phyloP scores from a whole-genome alignment of 1,140 invertebrate species.

The Nixonia krombeini region DNA sequence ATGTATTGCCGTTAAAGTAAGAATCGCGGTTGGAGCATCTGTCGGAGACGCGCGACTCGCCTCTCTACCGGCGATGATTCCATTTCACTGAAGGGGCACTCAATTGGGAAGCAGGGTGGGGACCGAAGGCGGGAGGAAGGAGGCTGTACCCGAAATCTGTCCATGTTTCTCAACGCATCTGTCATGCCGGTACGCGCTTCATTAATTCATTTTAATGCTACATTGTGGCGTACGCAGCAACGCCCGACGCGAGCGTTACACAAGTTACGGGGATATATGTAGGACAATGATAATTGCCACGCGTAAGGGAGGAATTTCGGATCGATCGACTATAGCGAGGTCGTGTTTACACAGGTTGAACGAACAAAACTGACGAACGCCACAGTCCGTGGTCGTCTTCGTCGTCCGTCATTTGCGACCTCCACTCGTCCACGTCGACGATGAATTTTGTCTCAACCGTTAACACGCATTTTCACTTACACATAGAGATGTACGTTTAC shows the following conservation, averaged over 20 bases:
- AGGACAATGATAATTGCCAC: slow-evolving; percentile 29
- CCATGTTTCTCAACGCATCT: slow-evolving; percentile 54
- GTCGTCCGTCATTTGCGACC: background rate
- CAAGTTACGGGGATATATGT: slow-evolving; percentile 46
- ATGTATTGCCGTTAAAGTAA: too few relatives aligned
- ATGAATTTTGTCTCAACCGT: background rate
- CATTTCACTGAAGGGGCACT: too few relatives aligned
- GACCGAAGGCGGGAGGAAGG: slow-evolving; percentile 18
- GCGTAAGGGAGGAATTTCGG: slow-evolving; percentile 34
- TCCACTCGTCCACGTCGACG: background rate
- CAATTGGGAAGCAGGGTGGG: too few relatives aligned
- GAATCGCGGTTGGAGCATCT: too few relatives aligned
- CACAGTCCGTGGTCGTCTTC: slow-evolving; percentile 7
- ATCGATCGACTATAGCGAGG: slow-evolving; percentile 36
- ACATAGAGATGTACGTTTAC: too few relatives aligned
- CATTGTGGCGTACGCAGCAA: slow-evolving; percentile 36
- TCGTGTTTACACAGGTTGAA: background rate
- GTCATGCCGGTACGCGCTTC: slow-evolving; percentile 52
- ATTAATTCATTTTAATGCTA: slow-evolving; percentile 57
- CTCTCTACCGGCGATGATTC: background rate
- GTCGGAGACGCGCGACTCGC: background rate
- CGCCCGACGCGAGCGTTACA: slow-evolving; percentile 39
- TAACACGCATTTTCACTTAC: too few relatives aligned
- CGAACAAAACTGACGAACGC: slow-evolving; percentile 19
- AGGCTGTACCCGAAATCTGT: slow-evolving; percentile 52